Evolutionary conservation across 1,140 invertebrate species (phyloP).

Genomic region (Cherax destructor): DNA sequence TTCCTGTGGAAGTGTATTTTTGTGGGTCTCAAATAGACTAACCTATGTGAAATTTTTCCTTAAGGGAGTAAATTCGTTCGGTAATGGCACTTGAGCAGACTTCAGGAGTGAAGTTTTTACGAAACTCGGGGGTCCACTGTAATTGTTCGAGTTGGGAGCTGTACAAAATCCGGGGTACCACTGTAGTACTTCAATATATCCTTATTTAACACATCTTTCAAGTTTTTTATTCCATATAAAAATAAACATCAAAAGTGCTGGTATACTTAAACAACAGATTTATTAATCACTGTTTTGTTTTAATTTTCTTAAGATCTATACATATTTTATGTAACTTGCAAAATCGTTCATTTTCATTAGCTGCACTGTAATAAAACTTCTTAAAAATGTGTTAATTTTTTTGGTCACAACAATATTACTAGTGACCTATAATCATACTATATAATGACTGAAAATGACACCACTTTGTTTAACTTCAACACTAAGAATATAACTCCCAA

Average conservation of each 20-base stretch:
- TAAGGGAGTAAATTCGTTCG: too few species aligned
- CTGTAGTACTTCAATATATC: neutral
- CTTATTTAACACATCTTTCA: neutral
- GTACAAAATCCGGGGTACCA: too few species aligned
- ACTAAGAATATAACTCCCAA: neutral
- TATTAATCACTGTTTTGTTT: too few species aligned
- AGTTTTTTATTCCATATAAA: neutral
- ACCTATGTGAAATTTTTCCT: too few species aligned
- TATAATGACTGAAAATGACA: neutral
- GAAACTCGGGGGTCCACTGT: too few species aligned
- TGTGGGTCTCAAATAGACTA: too few species aligned
- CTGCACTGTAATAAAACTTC: neutral
- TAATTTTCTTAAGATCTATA: neutral
- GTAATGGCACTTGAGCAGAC: too few species aligned
- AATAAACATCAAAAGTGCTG: slow-evolving; percentile 10
- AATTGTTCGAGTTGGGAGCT: too few species aligned
- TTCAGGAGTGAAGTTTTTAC: too few species aligned
- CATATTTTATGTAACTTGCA: neutral
- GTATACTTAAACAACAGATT: neutral
- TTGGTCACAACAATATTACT: neutral
- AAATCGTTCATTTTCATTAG: neutral
- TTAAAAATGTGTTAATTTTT: neutral
- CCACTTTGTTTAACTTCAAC: neutral
- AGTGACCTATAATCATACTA: neutral
- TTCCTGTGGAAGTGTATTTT: too few species aligned